phyloP scores from a whole-genome alignment of 2,113 vertebrate species.

The Erythrocercus mccallii region DNA sequence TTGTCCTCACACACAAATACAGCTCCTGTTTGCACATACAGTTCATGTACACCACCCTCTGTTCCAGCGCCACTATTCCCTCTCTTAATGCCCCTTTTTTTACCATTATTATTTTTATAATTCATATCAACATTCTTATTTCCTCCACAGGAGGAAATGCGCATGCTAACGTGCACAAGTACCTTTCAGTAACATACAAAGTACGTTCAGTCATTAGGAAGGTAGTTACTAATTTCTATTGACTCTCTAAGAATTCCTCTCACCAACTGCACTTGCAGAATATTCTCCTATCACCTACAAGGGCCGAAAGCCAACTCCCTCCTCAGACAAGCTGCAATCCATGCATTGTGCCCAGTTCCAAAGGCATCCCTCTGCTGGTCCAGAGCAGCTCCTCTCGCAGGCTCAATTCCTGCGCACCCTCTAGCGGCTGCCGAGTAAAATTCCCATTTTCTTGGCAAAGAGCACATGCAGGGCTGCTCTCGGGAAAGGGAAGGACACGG shows the following conservation, averaged over 20 bases:
- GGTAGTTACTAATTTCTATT: background rate
- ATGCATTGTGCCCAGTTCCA: background rate
- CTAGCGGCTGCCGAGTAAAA: conserved; percentile 41
- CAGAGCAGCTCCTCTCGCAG: background rate
- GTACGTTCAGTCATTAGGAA: background rate
- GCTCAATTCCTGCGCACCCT: conserved; percentile 50
- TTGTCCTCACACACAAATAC: background rate
- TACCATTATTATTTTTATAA: background rate
- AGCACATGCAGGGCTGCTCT: background rate
- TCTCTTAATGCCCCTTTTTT: background rate
- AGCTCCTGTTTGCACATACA: background rate
- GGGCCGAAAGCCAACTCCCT: background rate
- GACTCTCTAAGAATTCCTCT: background rate
- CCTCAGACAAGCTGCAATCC: background rate
- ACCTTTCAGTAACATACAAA: background rate
- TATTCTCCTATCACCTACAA: background rate
- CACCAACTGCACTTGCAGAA: background rate
- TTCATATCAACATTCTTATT: background rate
- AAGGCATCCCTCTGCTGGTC: background rate
- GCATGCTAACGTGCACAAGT: accelerated
- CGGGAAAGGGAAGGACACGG: background rate
- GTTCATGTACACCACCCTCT: background rate
- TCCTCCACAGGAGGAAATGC: background rate
- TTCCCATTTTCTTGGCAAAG: background rate
- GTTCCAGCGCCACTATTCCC: background rate